Percentiles rank a stretch among this genome's conserved stretches.
Evolutionary conservation across 2,888 invertebrate genomes (phyloP).

Genomic region (Arrhopalites spinosus): DNA sequence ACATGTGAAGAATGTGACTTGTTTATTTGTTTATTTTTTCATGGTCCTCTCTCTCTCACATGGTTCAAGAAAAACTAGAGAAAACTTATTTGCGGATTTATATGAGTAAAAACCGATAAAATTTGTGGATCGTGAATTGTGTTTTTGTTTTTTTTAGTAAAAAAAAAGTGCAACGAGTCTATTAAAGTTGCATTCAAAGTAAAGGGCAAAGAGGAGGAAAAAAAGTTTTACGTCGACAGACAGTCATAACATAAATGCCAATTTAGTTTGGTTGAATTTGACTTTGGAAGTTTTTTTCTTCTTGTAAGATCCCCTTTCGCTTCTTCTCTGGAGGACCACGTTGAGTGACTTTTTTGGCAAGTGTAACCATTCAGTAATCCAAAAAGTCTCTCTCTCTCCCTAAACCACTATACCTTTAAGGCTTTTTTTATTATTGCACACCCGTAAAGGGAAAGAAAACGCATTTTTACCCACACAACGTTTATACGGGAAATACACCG

Average conservation of each 20-base stretch:
- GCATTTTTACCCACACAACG: too few relatives aligned
- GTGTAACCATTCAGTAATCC: constrained; percentile 1
- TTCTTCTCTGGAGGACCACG: neutral
- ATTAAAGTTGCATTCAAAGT: neutral
- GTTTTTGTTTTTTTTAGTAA: too few relatives aligned
- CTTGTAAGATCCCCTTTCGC: neutral
- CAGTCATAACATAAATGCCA: constrained; percentile 17
- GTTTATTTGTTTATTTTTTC: too few relatives aligned
- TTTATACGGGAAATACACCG: too few relatives aligned
- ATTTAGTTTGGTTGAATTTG: neutral
- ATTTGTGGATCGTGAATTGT: too few relatives aligned
- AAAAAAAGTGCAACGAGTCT: too few relatives aligned
- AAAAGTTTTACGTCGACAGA: constrained; percentile 11
- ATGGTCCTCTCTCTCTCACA: too few relatives aligned
- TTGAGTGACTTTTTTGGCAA: constrained; percentile 13
- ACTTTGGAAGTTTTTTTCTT: neutral
- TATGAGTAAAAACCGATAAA: too few relatives aligned
- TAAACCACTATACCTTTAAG: neutral
- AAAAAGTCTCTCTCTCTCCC: constrained; percentile 1
- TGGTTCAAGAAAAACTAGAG: too few relatives aligned
- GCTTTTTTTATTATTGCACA: neutral
- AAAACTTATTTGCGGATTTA: too few relatives aligned
- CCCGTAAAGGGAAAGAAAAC: neutral
- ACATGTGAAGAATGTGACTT: too few relatives aligned
- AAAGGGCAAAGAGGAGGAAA: neutral